These are phyloP conservation scores for Mamestra brassicae DNA, from an alignment of 2,888 invertebrate species.

Conservation along the genomic window DNA sequence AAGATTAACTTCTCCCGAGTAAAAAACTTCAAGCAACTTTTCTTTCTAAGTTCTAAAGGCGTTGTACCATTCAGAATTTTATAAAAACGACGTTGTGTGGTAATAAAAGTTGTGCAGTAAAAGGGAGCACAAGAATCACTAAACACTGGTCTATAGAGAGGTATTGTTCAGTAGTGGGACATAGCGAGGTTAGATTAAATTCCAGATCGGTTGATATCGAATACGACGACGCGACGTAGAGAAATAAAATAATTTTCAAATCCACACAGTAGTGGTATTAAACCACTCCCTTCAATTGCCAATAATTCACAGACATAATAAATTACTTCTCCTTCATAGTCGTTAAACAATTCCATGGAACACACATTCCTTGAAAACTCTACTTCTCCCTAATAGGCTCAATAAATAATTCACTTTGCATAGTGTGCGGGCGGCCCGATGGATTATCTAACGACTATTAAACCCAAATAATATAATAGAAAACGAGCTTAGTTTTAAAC, in stretches of 20 bases:
- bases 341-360: conserved; percentile 36
- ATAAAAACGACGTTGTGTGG: neutral
- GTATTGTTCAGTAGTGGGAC: neutral
- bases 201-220: conserved; percentile 19
- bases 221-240: neutral
- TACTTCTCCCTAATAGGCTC: conserved; percentile 49
- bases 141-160: neutral
- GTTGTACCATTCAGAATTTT: neutral
- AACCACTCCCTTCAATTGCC: conserved; percentile 15
- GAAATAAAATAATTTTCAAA: conserved; percentile 23
- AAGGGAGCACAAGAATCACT: neutral
- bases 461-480: conserved; percentile 81
- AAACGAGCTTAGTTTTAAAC: conserved; percentile 82
- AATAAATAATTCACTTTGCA: conserved; percentile 69
- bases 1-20: too few species aligned
- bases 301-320: conserved; percentile 37
- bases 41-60: conserved; percentile 9
- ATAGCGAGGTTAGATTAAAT: conserved; percentile 25
- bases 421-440: conserved; percentile 57
- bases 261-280: neutral
- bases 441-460: conserved; percentile 75
- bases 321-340: conserved; percentile 54
- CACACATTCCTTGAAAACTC: conserved; percentile 43
- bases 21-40: neutral
- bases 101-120: neutral